These are phyloP conservation scores for Helarctos malayanus DNA, from an alignment of 2,797 vertebrate species.

Conservation along the genomic window DNA sequence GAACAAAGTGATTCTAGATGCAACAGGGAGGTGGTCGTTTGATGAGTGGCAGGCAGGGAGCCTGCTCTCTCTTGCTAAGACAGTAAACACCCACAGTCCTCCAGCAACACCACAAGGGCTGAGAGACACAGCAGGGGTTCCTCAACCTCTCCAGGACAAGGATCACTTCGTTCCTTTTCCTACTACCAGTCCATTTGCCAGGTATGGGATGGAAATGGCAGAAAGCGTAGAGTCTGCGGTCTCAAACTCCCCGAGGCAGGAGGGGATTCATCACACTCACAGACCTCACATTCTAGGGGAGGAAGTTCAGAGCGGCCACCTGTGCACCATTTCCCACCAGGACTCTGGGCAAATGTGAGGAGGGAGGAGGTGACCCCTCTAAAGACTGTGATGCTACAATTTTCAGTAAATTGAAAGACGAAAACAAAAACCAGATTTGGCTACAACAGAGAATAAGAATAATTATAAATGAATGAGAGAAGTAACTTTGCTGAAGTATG, in stretches of 20 bases:
- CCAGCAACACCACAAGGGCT: background rate
- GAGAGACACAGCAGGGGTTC: background rate
- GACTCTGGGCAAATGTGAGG: background rate
- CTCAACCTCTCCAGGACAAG: background rate
- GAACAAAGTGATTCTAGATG: fast-evolving
- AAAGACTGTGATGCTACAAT: background rate
- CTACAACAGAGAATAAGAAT: background rate
- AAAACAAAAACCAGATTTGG: background rate
- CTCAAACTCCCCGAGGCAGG: background rate
- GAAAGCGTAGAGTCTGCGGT: fast-evolving
- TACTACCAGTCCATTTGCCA: background rate
- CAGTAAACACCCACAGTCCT: fast-evolving
- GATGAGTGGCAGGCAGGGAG: background rate
- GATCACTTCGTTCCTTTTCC: background rate
- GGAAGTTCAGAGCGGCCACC: background rate
- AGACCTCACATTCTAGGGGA: background rate
- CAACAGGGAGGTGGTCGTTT: fast-evolving
- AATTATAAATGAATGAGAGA: background rate
- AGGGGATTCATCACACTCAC: background rate
- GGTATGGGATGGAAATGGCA: fast-evolving
- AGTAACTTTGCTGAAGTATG: fast-evolving
- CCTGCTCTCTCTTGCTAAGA: background rate
- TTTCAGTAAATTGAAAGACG: background rate
- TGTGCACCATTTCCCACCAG: fast-evolving
- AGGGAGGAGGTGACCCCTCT: background rate